Percentiles rank a stretch among this genome's conserved stretches.
Evolutionary conservation across 2,113 vertebrate genomes (phyloP).

Genomic region (Myotis brandtii): DNA sequence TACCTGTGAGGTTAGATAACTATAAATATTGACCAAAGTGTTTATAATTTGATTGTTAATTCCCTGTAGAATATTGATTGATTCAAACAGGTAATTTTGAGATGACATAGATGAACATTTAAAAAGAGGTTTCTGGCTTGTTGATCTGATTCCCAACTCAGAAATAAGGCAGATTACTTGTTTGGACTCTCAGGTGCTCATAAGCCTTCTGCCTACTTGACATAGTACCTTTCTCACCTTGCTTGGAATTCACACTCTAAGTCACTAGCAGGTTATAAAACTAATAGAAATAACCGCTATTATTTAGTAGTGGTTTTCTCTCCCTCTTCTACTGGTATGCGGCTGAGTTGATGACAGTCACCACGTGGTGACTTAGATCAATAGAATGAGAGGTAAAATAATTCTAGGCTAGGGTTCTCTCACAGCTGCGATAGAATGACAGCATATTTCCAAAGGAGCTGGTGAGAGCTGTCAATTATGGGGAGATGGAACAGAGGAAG

Average conservation of each 20-base stretch:
- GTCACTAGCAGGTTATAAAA: not conserved
- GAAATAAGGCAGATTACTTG: not conserved
- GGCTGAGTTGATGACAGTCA: not conserved
- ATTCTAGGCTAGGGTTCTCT: not conserved
- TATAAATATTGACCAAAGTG: not conserved
- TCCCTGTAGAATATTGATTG: not conserved
- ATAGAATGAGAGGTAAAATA: not conserved
- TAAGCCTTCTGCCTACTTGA: not conserved
- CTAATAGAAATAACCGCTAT: not conserved
- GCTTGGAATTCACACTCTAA: not conserved
- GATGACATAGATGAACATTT: not conserved
- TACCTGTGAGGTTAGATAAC: not conserved
- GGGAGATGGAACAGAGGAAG: not conserved
- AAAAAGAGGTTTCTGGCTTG: not conserved
- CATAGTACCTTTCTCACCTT: not conserved
- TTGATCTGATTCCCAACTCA: not conserved
- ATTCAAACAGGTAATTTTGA: conserved; percentile 1
- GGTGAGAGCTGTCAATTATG: not conserved
- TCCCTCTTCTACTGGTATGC: not conserved
- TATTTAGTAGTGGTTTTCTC: not conserved
- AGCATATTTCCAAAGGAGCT: conserved; percentile 17
- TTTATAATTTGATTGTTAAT: not conserved
- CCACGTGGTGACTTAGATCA: not conserved
- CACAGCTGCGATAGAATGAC: not conserved
- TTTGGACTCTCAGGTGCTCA: not conserved